phyloP scores from a whole-genome alignment of 2,113 vertebrate species.

The Notothenia rossii region DNA sequence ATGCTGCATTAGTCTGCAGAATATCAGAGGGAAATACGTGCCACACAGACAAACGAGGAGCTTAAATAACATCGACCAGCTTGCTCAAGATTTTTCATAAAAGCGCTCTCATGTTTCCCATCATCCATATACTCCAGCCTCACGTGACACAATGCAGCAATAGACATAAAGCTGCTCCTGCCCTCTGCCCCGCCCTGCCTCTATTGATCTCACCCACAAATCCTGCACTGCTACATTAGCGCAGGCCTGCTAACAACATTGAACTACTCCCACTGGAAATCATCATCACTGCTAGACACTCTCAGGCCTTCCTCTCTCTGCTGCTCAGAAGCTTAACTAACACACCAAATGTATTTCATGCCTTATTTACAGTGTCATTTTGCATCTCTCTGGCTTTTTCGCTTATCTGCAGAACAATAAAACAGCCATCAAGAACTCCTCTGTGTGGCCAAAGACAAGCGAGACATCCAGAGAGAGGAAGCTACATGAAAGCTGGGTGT shows the following conservation, averaged over 20 bases:
- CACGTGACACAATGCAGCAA: slow-evolving; percentile 60
- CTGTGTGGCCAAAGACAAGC: not conserved
- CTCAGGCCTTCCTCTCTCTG: not conserved
- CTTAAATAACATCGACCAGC: slow-evolving; percentile 44
- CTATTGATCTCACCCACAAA: slow-evolving; percentile 69
- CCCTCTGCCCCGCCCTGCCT: slow-evolving; percentile 57
- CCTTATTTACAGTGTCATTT: slow-evolving; percentile 12
- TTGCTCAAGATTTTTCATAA: slow-evolving; percentile 52
- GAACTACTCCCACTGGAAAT: slow-evolving; percentile 43
- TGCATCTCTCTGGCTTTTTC: not conserved
- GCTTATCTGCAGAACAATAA: not conserved
- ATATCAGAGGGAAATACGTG: slow-evolving; percentile 9
- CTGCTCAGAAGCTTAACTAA: not conserved
- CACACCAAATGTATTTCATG: slow-evolving; percentile 7
- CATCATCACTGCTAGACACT: slow-evolving; percentile 25
- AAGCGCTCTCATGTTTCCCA: slow-evolving; percentile 64
- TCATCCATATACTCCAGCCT: slow-evolving; percentile 42
- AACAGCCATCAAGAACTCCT: not conserved
- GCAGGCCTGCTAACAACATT: slow-evolving; percentile 56
- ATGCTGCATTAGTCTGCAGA: not conserved
- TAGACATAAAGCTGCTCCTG: slow-evolving; percentile 13
- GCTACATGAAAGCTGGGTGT: slow-evolving; percentile 37
- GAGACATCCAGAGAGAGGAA: not conserved
- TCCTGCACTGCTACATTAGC: slow-evolving; percentile 61
- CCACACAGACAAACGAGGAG: slow-evolving; percentile 1